Evolutionary conservation across 2,113 vertebrate species (phyloP).

Genomic region (Acrocephalus arundinaceus): DNA sequence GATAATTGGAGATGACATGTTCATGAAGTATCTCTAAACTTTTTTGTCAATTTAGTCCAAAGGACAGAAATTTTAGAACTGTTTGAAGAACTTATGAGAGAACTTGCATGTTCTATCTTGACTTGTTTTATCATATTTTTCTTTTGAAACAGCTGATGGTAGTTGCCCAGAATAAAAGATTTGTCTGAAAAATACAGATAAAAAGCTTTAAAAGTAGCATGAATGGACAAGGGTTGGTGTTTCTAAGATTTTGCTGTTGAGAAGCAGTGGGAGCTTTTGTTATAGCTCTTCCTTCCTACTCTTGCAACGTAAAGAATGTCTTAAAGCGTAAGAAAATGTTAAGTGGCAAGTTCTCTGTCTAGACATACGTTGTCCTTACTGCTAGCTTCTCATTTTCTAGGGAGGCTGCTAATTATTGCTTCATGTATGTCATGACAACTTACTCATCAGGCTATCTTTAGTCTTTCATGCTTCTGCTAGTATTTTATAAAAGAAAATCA

Average conservation of each 20-base stretch:
- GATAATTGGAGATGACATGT: not conserved
- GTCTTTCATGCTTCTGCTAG: not conserved
- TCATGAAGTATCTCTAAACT: not conserved
- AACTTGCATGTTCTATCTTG: not conserved
- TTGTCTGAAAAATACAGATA: not conserved
- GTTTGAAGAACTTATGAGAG: not conserved
- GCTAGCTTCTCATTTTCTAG: not conserved
- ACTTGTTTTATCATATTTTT: not conserved
- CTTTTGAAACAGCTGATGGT: not conserved
- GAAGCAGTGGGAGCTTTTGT: not conserved
- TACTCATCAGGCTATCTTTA: not conserved
- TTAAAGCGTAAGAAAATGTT: not conserved
- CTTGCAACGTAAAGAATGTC: not conserved
- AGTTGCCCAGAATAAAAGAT: not conserved
- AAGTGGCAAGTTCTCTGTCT: not conserved
- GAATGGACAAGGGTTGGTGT: not conserved
- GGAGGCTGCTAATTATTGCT: not conserved
- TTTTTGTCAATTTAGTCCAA: not conserved
- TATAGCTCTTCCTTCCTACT: not conserved
- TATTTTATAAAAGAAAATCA: not conserved
- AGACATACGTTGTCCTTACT: not conserved
- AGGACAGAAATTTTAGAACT: not conserved
- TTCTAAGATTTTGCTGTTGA: not conserved
- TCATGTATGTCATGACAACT: not conserved
- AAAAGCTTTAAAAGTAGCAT: not conserved